Evolutionary conservation across 2,888 invertebrate genomes (phyloP), one percentile per base, ranked within the genome.

Genomic region (Mythimna lalbum): DNA sequence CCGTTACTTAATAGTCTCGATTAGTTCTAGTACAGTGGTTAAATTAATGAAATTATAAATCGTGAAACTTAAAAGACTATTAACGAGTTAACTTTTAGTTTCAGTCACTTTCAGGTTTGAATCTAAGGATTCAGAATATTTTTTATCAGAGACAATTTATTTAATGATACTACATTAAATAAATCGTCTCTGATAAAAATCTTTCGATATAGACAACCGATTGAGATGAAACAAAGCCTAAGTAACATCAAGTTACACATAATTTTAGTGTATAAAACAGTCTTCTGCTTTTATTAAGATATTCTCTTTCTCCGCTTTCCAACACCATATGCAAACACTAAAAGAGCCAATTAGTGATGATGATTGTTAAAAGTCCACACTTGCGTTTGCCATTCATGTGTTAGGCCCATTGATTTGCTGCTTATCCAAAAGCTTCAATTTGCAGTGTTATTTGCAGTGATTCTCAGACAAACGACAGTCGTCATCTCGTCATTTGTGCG

Each of bases 391-490:
- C 19, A n/a, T n/a, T n/a, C 19, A 47, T 19, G 17, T 1, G 17
- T 1, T 43, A 33, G 17, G 4, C 47, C 47, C 19, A 17, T 19
- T 47, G 5, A 19, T 47, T 47, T 19, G 19, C 47, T 49, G 19
- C 47, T 19, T 49, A 49, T n/a, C 7, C 19, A n/a, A 49, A 49
- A 49, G n/a, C n/a, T 49, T 5, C 47, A n/a, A 43, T 43, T 19
- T 43, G 43, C n/a, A n/a, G 7, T 49, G 47, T n/a, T 49, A 19
- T 49, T 49, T 49, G 2, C 47, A n/a, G 47, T 53, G 17, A 19
- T 17, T 17, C 7, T 27, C 19, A 52, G 74, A 82, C 74, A 78
- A 85, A 80, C 62, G 80, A 81, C 80, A 66, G 55, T 71, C 53
- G 63, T 55, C 63, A 71, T 73, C 69, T 69, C 80, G 65, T 72